These are phyloP conservation scores for Hemibagrus guttatus DNA, from an alignment of 2,797 vertebrate genomes.

Conservation along the genomic window DNA sequence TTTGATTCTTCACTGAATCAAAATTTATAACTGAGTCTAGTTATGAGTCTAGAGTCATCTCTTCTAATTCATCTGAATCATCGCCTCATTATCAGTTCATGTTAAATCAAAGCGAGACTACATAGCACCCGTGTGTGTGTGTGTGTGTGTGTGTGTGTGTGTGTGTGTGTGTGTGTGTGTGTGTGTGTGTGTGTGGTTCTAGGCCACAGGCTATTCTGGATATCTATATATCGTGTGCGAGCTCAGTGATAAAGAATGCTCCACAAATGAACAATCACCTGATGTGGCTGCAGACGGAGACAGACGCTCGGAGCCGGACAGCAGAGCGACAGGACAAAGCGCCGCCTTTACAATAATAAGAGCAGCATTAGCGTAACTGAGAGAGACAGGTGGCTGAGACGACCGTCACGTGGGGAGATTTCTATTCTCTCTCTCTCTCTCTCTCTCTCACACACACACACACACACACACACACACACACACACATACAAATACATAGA, in stretches of 20 bases:
- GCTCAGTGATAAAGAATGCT: conserved; percentile 64
- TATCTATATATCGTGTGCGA: conserved; percentile 54
- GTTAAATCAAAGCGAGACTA: conserved; percentile 2
- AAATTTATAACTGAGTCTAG: too few species aligned
- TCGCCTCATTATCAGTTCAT: conserved; percentile 20
- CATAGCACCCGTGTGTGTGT: conserved; percentile 6
- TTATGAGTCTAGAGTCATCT: too few species aligned
- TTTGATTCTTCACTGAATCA: too few species aligned
- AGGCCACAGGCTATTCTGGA: conserved; percentile 43
- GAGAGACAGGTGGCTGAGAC: conserved; percentile 70
- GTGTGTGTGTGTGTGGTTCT: not conserved
- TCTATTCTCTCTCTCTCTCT: not conserved
- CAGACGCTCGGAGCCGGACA: conserved; percentile 58
- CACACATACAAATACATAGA: not conserved
- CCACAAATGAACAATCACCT: conserved; percentile 61
- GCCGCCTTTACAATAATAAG: conserved; percentile 67
- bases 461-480: not conserved
- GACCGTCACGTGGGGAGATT: conserved; percentile 22
- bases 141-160: conserved; percentile 22
- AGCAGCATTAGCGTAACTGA: conserved; percentile 70
- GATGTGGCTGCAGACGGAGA: conserved; percentile 63
- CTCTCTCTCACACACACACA: not conserved
- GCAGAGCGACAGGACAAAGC: conserved; percentile 31
- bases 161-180: conserved; percentile 13
- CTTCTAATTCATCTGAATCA: not conserved